Percentiles rank a stretch among this genome's conserved stretches.
phyloP scores from a whole-genome alignment of 2,797 vertebrate genomes.

The Pantherophis vulpinus region DNA sequence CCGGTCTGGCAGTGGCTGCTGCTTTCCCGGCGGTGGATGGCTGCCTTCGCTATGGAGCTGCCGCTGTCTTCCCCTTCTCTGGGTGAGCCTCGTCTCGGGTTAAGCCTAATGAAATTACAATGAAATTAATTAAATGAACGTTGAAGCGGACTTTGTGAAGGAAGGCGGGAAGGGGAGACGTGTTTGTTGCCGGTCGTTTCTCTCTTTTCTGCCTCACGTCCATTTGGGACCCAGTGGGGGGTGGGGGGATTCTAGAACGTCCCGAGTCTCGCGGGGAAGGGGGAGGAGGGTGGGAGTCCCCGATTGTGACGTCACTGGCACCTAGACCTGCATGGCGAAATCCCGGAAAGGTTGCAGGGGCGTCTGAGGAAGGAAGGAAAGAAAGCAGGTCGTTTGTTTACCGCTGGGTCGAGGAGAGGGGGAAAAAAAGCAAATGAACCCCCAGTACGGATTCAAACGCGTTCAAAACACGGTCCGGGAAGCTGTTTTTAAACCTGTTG shows the following conservation, averaged over 20 bases:
- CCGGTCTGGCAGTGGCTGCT: fast-evolving
- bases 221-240: background rate
- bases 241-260: fast-evolving
- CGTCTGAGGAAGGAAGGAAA: no score
- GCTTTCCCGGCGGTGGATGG: slow-evolving; percentile 30
- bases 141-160: background rate
- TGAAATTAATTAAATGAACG: background rate
- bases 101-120: background rate
- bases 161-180: background rate
- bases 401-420: no score
- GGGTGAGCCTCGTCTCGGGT: slow-evolving; percentile 47
- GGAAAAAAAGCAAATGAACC: no score
- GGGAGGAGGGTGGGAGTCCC: background rate
- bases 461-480: background rate
- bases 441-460: background rate
- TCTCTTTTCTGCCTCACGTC: background rate
- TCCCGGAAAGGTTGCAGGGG: background rate
- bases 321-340: background rate
- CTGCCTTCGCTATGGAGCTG: slow-evolving; percentile 63
- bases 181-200: no score
- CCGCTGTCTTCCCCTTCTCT: slow-evolving; percentile 39
- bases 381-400: no score
- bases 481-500: background rate
- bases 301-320: background rate
- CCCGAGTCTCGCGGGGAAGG: no score